Evolutionary conservation across 2,113 vertebrate genomes (phyloP).

Genomic region (Sylvietta virens): DNA sequence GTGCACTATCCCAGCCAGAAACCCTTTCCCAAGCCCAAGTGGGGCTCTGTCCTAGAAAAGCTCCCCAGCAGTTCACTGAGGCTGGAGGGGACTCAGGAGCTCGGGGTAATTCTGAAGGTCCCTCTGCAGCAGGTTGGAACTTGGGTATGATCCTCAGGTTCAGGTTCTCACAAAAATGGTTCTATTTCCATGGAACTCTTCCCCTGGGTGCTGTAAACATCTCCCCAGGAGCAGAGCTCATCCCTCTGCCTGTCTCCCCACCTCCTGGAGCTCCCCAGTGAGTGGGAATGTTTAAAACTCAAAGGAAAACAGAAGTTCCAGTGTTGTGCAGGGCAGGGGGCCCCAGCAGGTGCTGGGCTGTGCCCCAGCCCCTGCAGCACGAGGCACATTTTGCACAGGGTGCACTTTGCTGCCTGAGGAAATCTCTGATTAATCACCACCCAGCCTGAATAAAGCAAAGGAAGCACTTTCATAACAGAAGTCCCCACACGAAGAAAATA

Average conservation of each 20-base stretch:
- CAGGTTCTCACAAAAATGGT: not conserved
- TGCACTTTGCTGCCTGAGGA: not conserved
- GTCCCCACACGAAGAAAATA: not conserved
- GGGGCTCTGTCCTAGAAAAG: not conserved
- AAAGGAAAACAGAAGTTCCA: fast-evolving
- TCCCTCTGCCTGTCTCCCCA: not conserved
- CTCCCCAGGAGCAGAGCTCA: not conserved
- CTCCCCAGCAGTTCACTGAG: not conserved
- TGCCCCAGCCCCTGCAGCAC: not conserved
- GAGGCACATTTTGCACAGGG: not conserved
- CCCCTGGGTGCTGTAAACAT: not conserved
- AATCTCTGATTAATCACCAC: not conserved
- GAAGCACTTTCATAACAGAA: not conserved
- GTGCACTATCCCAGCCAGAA: not conserved
- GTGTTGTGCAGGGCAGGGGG: not conserved
- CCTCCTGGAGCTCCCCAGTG: not conserved
- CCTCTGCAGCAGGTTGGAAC: not conserved
- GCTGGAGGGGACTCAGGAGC: not conserved
- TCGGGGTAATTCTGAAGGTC: not conserved
- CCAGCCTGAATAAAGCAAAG: not conserved
- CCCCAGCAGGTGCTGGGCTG: not conserved
- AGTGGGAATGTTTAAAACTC: not conserved
- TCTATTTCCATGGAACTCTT: not conserved
- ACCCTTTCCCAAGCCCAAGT: not conserved
- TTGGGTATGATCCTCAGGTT: not conserved